A percentile compares a stretch with the other conserved stretches of the same genome.
Evolutionary conservation across 2,113 vertebrate species (phyloP).

Genomic region (Esox niger): DNA sequence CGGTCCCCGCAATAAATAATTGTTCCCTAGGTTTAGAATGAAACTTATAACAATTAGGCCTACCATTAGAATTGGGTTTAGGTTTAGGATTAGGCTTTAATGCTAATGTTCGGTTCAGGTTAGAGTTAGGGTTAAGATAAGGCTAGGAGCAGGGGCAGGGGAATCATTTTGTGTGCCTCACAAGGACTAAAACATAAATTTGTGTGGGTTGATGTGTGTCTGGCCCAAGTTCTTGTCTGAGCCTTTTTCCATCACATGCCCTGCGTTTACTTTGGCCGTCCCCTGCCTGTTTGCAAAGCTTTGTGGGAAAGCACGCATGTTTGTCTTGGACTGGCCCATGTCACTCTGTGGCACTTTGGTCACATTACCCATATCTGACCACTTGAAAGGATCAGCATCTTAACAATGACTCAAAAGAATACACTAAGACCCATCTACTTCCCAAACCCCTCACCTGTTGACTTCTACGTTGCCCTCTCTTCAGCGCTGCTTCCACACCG

Average conservation of each 20-base stretch:
- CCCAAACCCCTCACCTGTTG: neutral
- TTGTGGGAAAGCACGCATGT: slow-evolving; percentile 71
- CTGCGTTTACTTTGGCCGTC: slow-evolving; percentile 67
- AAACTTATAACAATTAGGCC: too few relatives aligned
- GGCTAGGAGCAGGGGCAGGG: too few relatives aligned
- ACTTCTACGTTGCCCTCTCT: neutral
- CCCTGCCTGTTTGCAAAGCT: slow-evolving; percentile 46
- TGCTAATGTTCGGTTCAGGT: too few relatives aligned
- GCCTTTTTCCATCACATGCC: slow-evolving; percentile 64
- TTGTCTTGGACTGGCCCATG: slow-evolving; percentile 54
- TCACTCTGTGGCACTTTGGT: slow-evolving; percentile 42
- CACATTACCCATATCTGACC: slow-evolving; percentile 29
- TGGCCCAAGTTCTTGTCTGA: slow-evolving; percentile 12
- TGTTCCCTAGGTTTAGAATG: too few relatives aligned
- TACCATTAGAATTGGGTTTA: too few relatives aligned
- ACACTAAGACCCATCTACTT: neutral
- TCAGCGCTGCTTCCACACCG: too few relatives aligned
- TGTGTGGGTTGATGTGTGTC: slow-evolving; percentile 23
- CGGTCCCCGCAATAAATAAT: too few relatives aligned
- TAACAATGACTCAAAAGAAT: neutral
- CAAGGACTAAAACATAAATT: too few relatives aligned
- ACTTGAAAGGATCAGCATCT: slow-evolving; percentile 23
- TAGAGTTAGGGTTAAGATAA: too few relatives aligned
- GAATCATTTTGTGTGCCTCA: too few relatives aligned
- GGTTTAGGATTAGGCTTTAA: too few relatives aligned